Conservation (phyloP, 2,888 invertebrate genomes). For the Tinea pellionella region DNA sequence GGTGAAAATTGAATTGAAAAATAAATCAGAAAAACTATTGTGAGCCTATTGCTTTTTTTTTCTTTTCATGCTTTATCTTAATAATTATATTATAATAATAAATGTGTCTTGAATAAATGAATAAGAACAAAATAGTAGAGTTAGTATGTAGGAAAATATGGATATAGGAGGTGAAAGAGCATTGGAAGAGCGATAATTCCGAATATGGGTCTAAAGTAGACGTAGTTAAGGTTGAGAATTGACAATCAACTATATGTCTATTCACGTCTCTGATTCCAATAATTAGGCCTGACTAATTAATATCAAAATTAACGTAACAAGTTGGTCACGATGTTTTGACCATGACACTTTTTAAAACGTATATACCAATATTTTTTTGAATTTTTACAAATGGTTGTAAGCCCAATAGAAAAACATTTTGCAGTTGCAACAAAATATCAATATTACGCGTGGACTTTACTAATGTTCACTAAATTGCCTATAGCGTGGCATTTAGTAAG, state of each 20-base stretch:
- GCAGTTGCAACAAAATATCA: slow-evolving; percentile 34
- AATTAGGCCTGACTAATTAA: not conserved
- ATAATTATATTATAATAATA: too few species aligned
- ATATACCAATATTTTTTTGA: not conserved
- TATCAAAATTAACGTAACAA: not conserved
- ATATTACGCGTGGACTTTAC: slow-evolving; percentile 31
- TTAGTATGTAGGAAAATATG: too few species aligned
- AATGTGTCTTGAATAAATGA: too few species aligned
- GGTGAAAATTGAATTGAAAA: too few species aligned
- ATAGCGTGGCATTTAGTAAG: slow-evolving; percentile 45
- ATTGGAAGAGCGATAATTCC: too few species aligned
- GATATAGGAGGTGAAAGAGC: too few species aligned
- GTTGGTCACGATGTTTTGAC: not conserved
- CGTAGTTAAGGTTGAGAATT: too few species aligned
- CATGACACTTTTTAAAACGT: not conserved
- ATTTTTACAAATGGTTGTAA: slow-evolving; percentile 17
- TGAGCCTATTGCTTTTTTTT: too few species aligned
- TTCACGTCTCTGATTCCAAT: not conserved
- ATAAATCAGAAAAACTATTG: too few species aligned
- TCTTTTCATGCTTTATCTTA: too few species aligned
- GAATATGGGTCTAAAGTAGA: too few species aligned
- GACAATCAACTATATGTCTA: not conserved
- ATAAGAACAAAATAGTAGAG: too few species aligned
- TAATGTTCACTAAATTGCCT: slow-evolving; percentile 37
- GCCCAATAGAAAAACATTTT: slow-evolving; percentile 44